Evolutionary conservation across 2,888 invertebrate species (phyloP), one percentile per base, ranked within the genome.

Genomic region (Hydropsyche betteni): DNA sequence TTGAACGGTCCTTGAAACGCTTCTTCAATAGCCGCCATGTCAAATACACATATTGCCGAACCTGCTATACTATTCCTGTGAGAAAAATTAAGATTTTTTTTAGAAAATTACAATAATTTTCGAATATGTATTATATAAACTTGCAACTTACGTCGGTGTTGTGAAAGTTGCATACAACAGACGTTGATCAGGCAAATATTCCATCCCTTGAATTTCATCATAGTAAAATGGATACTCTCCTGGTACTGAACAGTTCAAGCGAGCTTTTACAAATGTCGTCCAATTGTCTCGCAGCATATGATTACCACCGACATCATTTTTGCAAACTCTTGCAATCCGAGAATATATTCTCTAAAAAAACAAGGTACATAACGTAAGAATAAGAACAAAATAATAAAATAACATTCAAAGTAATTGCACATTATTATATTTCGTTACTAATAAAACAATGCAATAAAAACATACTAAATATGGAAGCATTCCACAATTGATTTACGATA

Each of bases 1-100:
- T 95, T 96, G 85, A 94, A 96, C 0, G 94, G 92, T 0, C 97
- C 97, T 73, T 91, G 90, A 82, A 97, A 97, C 0, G 95, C 93
- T 0, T 89, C 87, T 77, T 93, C 90, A 38, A 98, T 92, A 0
- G 95, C 89, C 0, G 92, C 89, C 87, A 97, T 89, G 83, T 94
- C 96, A 86, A 94, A 98, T 2, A 95, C 91, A 83, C 98, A 98
- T 5, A 98, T 91, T 0, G 97, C 97, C 51, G 97, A 96, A 10
- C 97, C 97, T 4, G 93, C 90, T 80, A 98, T 95, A 82, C 95
- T 93, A 83, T 96, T 96, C 72, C 92, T 91, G 84, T 80, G 76
- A 79, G 81, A 6, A 74, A 24, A 77, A 78, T 76, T 10, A 64
- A 36, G 0, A 73, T 68, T 72, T 50, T 61, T 68, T 38, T 68